Conservation (phyloP, 2,113 vertebrate genomes). For the Ptilorrhoa leucosticta region DNA sequence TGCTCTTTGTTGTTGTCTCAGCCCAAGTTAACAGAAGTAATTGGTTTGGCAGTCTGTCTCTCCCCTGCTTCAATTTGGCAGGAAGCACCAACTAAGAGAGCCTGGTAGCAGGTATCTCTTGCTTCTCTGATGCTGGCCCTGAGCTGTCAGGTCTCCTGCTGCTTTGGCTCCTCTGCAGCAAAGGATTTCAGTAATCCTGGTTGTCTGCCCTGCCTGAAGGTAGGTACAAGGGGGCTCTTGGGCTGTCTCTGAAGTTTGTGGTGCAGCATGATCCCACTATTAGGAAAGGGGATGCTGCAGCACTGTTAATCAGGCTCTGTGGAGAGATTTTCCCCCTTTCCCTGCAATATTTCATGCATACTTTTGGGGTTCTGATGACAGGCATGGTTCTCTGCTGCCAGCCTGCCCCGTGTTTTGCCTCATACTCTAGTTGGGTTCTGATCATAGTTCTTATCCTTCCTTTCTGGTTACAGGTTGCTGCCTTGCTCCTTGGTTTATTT, state of each 20-base stretch:
- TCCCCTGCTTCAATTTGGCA: background rate
- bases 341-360: background rate
- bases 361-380: background rate
- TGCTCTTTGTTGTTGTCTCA: background rate
- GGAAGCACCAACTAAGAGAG: background rate
- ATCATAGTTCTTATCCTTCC: background rate
- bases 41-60: background rate
- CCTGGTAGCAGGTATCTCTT: background rate
- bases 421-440: background rate
- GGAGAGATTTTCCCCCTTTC: background rate
- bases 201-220: background rate
- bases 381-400: background rate
- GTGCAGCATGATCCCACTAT: background rate
- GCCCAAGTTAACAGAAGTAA: background rate
- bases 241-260: background rate
- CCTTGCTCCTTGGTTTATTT: background rate
- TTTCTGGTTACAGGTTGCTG: background rate
- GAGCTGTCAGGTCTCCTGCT: background rate
- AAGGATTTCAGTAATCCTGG: background rate
- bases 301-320: background rate
- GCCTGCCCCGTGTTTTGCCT: background rate
- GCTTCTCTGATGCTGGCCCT: background rate
- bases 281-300: background rate
- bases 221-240: background rate
- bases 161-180: background rate